Evolutionary conservation across 2,113 vertebrate genomes (phyloP), one percentile per base, ranked within the genome.

Genomic region (Labrus mixtus): DNA sequence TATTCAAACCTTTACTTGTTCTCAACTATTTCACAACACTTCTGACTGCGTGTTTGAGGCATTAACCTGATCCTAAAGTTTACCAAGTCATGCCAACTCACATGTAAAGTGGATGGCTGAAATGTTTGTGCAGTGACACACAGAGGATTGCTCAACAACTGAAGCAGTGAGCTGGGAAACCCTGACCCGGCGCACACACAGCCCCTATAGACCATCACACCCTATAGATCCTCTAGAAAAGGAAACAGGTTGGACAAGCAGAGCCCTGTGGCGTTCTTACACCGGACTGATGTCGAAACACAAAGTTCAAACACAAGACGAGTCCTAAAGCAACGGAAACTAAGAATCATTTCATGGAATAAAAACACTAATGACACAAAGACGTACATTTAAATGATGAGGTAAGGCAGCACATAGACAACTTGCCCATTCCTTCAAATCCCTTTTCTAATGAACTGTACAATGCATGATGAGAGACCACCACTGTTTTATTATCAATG

Each of bases 241-340:
- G 66, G 17, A 58, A 85, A 83, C 10, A 22, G 41, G 76, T 64
- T 73, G 6, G 60, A 58, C 41, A 8, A 61, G 51, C 29, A 67
- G 20, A 76, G 36, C n/a, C 10, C 16, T 29, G 15, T 1, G 8
- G 53, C 23, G 46, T 73, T 48, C 11, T 41, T 41, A 41, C 76
- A 54, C 53, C 36, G 39, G 33, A 16, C 37, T 48, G 6, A 4
- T 65, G 62, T 65, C 7, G 51, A 6, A 73, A 60, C 7, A 46
- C 0, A 45, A 45, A 45, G 41, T 22, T 37, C 29, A 68, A 20
- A 67, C 41, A 64, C 13, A 61, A 10, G 8, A 41, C n/a, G n/a
- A n/a, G n/a, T n/a, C 8, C n/a, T 19, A 4, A 41, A 75, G 56
- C 8, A 2, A 56, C 23, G 43, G 11, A 45, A 45, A 45, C 15